Conservation (phyloP, 2,888 invertebrate species). For the Microplitis deprimator region DNA sequence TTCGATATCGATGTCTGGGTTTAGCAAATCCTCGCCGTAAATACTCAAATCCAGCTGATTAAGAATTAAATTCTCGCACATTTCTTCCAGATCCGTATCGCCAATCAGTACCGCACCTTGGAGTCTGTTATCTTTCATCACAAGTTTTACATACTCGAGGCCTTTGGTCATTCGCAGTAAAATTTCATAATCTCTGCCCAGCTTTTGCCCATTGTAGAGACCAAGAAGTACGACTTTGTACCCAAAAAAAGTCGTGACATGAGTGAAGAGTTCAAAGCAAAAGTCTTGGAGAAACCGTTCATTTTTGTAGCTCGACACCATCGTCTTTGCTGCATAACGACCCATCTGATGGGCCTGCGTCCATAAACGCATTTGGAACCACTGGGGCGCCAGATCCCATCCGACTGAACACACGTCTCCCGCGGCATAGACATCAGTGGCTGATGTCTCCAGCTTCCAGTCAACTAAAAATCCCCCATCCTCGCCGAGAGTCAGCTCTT, state of each 20-base stretch:
- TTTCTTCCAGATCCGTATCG: conserved; percentile 97
- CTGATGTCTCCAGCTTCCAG: conserved; percentile 87
- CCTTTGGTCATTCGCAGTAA: conserved; percentile 87
- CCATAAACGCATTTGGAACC: conserved; percentile 98
- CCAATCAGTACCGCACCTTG: conserved; percentile 97
- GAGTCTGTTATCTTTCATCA: conserved; percentile 86
- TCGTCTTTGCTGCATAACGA: conserved; percentile 90
- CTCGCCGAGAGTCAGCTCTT: conserved; percentile 72
- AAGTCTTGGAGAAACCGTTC: conserved; percentile 88
- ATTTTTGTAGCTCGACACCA: conserved; percentile 78
- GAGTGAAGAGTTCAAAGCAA: conserved; percentile 97
- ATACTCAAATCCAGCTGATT: conserved; percentile 91
- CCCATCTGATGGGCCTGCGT: conserved; percentile 99
- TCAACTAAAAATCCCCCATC: conserved; percentile 92
- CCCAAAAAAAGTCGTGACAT: conserved; percentile 95
- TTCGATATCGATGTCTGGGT: conserved; percentile 97
- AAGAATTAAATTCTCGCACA: conserved; percentile 96
- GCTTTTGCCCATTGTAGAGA: conserved; percentile 91
- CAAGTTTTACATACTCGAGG: conserved; percentile 88
- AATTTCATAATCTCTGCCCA: conserved; percentile 86
- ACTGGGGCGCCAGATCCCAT: conserved; percentile 85
- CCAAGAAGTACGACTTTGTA: conserved; percentile 94
- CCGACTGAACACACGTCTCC: conserved; percentile 93
- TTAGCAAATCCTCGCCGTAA: conserved; percentile 92
- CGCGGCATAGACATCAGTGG: conserved; percentile 89